These are phyloP conservation scores for Parazoanthus swiftii DNA, from an alignment of 92 coral and sea anemone genomes.

Conservation along the genomic window DNA sequence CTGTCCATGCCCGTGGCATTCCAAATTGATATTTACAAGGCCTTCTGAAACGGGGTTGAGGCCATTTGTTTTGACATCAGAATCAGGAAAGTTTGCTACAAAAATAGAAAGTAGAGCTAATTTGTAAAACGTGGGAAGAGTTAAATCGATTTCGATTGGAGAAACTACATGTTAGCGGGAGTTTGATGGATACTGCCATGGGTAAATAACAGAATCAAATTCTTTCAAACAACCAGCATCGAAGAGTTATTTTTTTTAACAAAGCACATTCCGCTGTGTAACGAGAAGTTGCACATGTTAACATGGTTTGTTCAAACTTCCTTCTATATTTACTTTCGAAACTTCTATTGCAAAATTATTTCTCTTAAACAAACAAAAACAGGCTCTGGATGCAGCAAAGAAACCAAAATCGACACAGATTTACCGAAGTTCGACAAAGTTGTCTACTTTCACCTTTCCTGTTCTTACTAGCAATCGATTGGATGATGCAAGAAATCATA, in stretches of 20 bases:
- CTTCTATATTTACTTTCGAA: not conserved
- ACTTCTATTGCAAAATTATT: too few species aligned
- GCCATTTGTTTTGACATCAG: too few species aligned
- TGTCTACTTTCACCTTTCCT: too few species aligned
- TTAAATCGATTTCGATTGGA: not conserved
- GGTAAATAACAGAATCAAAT: not conserved
- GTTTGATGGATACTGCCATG: not conserved
- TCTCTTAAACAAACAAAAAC: too few species aligned
- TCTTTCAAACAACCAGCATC: not conserved
- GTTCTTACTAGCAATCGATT: too few species aligned
- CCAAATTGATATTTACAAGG: too few species aligned
- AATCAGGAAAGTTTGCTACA: conserved; percentile 20
- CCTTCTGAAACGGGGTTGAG: too few species aligned
- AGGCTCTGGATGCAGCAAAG: too few species aligned
- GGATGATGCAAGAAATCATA: too few species aligned
- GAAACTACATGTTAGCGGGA: not conserved
- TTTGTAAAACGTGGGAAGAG: not conserved
- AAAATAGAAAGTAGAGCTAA: not conserved
- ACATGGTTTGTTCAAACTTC: not conserved
- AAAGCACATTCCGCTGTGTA: not conserved
- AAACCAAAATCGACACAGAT: too few species aligned
- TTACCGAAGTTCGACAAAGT: too few species aligned
- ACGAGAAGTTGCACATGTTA: not conserved
- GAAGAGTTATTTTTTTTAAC: not conserved
- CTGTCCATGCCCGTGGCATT: too few species aligned